phyloP scores from a whole-genome alignment of 2,888 invertebrate genomes.

The Brachyptera putata region DNA sequence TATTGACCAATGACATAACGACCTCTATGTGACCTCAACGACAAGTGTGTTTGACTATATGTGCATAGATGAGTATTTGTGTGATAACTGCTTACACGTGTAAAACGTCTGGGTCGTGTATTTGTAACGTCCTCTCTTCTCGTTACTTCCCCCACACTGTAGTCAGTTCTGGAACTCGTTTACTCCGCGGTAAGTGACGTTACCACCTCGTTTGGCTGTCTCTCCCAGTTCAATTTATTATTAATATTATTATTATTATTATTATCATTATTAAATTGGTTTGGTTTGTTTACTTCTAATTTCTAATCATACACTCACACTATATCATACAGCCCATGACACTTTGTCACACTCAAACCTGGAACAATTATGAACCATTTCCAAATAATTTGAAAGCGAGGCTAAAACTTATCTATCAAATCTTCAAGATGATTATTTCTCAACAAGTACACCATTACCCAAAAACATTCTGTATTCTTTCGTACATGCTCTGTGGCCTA shows the following conservation, averaged over 20 bases:
- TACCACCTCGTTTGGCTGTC: conserved; percentile 19
- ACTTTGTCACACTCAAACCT: too few species aligned
- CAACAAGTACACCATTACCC: too few species aligned
- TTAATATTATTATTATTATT: conserved; percentile 7
- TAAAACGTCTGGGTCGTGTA: conserved; percentile 35
- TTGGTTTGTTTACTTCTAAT: conserved; percentile 14
- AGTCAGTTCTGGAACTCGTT: conserved; percentile 99
- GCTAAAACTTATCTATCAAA: too few species aligned
- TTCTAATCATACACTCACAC: neutral
- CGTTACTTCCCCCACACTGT: conserved; percentile 58
- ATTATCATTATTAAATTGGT: neutral
- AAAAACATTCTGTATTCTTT: too few species aligned
- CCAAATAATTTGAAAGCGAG: too few species aligned
- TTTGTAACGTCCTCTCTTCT: conserved; percentile 58
- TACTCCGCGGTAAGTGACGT: conserved; percentile 89
- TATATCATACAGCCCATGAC: neutral
- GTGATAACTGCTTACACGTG: conserved; percentile 31
- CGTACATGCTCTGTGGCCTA: too few species aligned
- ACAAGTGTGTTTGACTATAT: conserved; percentile 24
- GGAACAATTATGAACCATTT: too few species aligned
- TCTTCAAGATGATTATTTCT: too few species aligned
- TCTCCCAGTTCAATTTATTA: conserved; percentile 20
- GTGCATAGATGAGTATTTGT: conserved; percentile 36
- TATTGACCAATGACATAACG: too few species aligned
- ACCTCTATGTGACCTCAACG: conserved; percentile 16